These are phyloP conservation scores for Drosophila maculinotata DNA, from an alignment of 2,888 invertebrate species.

Conservation along the genomic window DNA sequence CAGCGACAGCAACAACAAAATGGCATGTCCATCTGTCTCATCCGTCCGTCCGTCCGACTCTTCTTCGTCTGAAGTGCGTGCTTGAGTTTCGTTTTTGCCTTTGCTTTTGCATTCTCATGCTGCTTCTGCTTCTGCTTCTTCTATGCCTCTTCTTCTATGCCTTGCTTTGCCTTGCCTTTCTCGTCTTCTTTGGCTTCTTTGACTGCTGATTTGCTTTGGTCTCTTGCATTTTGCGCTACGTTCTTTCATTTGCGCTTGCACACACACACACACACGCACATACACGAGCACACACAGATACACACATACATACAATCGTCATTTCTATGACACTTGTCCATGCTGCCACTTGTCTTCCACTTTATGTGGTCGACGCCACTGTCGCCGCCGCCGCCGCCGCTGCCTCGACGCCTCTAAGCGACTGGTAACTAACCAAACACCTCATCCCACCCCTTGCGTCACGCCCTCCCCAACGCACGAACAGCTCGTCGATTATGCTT, in stretches of 20 bases:
- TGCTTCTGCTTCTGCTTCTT: slow-evolving; percentile 29
- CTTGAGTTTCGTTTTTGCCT: slow-evolving; percentile 65
- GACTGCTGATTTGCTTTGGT: slow-evolving; percentile 68
- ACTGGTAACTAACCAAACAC: slow-evolving; percentile 70
- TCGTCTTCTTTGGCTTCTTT: slow-evolving; percentile 42
- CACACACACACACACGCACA: slow-evolving; percentile 27
- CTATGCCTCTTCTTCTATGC: slow-evolving; percentile 21
- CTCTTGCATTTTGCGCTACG: slow-evolving; percentile 70
- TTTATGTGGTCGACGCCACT: slow-evolving; percentile 68
- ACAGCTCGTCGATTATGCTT: slow-evolving; percentile 13
- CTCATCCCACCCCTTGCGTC: slow-evolving; percentile 32
- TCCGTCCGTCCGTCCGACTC: slow-evolving; percentile 35
- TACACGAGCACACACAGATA: slow-evolving; percentile 6
- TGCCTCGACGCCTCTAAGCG: slow-evolving; percentile 17
- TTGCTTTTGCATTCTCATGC: slow-evolving; percentile 34
- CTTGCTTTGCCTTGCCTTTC: slow-evolving; percentile 17
- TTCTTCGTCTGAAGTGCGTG: slow-evolving; percentile 73
- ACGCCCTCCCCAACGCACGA: slow-evolving; percentile 29
- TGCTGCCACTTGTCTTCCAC: slow-evolving; percentile 80
- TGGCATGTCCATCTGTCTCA: slow-evolving; percentile 62
- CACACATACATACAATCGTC: slow-evolving; percentile 39
- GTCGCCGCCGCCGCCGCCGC: slow-evolving; percentile 14
- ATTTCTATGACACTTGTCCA: slow-evolving; percentile 79
- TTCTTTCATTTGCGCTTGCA: slow-evolving; percentile 69
- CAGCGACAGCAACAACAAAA: slow-evolving; percentile 47